These are phyloP conservation scores for Syrista parreyssii DNA, from an alignment of 2,888 invertebrate species.

Conservation along the genomic window DNA sequence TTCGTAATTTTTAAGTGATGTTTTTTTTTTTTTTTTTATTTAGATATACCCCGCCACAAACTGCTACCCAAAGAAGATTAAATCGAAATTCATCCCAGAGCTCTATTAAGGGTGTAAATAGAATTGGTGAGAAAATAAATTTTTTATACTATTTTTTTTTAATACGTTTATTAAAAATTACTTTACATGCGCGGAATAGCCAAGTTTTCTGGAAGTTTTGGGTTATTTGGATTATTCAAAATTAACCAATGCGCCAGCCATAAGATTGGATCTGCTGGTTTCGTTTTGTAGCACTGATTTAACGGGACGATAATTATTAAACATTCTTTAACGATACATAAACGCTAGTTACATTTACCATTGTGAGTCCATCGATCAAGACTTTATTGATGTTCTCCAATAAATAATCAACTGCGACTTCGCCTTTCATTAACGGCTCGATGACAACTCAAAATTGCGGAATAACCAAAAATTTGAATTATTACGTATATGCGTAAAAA, in stretches of 20 bases:
- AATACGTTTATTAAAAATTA: neutral
- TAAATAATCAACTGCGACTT: slow-evolving; percentile 76
- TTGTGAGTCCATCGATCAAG: slow-evolving; percentile 70
- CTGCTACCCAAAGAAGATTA: slow-evolving; percentile 29
- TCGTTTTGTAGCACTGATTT: slow-evolving; percentile 72
- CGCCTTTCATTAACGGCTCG: slow-evolving; percentile 77
- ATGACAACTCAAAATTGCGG: slow-evolving; percentile 72
- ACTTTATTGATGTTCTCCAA: slow-evolving; percentile 75
- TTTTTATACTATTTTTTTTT: neutral
- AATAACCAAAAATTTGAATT: slow-evolving; percentile 17
- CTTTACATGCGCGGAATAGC: slow-evolving; percentile 5
- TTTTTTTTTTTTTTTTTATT: slow-evolving; percentile 16
- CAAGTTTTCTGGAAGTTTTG: slow-evolving; percentile 57
- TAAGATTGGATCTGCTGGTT: slow-evolving; percentile 80
- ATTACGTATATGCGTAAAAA: neutral
- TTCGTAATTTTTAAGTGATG: too few species aligned
- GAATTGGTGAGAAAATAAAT: slow-evolving; percentile 29
- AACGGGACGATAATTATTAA: neutral
- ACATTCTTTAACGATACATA: neutral
- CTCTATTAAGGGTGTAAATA: slow-evolving; percentile 15
- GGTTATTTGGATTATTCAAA: slow-evolving; percentile 81
- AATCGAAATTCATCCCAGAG: slow-evolving; percentile 31
- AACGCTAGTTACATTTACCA: slow-evolving; percentile 38
- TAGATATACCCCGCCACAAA: slow-evolving; percentile 42
- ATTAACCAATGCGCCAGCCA: slow-evolving; percentile 84